Percentiles rank a stretch among this genome's conserved stretches.
Conservation (phyloP, 2,797 vertebrate genomes). For the Gallirallus australis region DNA sequence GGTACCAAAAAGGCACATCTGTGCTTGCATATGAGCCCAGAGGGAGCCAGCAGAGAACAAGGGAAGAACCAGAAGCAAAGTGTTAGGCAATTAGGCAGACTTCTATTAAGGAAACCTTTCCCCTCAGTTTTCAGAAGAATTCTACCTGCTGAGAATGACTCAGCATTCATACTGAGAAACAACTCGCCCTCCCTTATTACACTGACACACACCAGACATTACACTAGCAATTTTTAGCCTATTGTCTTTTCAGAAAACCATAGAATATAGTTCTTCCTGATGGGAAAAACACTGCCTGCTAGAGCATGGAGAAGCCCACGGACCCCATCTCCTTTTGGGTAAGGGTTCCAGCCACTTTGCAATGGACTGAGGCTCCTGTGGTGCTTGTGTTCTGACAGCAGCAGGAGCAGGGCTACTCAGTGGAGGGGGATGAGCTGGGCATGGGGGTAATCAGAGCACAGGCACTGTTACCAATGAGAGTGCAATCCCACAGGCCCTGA, state of each 20-base stretch:
- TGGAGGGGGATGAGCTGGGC: background rate
- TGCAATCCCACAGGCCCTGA: background rate
- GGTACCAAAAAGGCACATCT: background rate
- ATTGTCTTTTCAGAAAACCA: background rate
- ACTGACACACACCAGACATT: background rate
- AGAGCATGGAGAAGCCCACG: background rate
- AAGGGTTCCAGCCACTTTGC: background rate
- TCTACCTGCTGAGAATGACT: background rate
- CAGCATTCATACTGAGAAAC: background rate
- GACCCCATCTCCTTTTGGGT: background rate
- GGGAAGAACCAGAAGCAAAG: background rate
- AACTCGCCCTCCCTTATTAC: rapidly evolving
- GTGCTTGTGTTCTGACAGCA: background rate
- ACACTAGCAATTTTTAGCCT: background rate
- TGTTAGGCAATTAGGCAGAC: background rate
- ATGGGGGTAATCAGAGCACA: background rate
- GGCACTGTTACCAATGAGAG: too few relatives aligned
- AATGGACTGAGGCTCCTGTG: background rate
- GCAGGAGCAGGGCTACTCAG: too few relatives aligned
- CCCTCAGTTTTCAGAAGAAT: background rate
- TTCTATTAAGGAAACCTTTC: background rate
- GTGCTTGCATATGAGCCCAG: background rate
- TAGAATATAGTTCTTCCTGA: background rate
- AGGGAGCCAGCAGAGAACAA: background rate
- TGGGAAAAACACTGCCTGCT: background rate